Conservation (phyloP, 1,140 invertebrate genomes). For the Melitaea cinxia region DNA sequence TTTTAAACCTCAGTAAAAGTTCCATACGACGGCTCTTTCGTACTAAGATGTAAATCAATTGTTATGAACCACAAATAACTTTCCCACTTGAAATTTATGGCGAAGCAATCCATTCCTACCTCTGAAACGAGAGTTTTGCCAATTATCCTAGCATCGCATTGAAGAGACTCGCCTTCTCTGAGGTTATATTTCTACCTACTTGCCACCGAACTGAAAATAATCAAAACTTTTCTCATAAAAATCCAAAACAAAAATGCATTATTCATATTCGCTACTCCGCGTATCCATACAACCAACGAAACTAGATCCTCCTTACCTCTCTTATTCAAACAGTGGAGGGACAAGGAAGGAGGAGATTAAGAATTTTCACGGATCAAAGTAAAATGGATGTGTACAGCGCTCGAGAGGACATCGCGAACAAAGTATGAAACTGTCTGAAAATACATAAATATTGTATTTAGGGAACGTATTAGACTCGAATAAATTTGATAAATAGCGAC, state of each 20-base stretch:
- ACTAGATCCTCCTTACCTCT: constrained; percentile 42
- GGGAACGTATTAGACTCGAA: constrained; percentile 57
- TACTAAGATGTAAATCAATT: constrained; percentile 48
- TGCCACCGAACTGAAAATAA: constrained; percentile 78
- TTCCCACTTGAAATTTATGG: constrained; percentile 60
- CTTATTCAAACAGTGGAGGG: constrained; percentile 43
- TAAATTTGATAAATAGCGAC: constrained; percentile 46
- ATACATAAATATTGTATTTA: constrained; percentile 80
- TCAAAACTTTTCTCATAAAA: constrained; percentile 81
- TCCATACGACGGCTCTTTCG: constrained; percentile 17
- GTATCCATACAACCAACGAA: constrained; percentile 54
- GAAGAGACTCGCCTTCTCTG: constrained; percentile 53
- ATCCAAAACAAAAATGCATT: constrained; percentile 82
- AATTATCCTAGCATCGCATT: constrained; percentile 64
- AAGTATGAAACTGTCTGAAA: constrained; percentile 77
- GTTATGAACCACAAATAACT: constrained; percentile 63
- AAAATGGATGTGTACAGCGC: constrained; percentile 53
- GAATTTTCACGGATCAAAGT: constrained; percentile 50
- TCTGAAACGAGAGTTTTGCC: constrained; percentile 57
- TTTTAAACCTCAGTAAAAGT: neutral
- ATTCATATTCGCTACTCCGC: constrained; percentile 76
- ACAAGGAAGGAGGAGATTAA: constrained; percentile 40
- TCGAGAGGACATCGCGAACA: constrained; percentile 63
- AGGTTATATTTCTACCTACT: constrained; percentile 63
- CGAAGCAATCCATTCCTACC: constrained; percentile 54